Conservation (phyloP, 92 coral and sea anemone genomes). For the Epizoanthus ramosus region DNA sequence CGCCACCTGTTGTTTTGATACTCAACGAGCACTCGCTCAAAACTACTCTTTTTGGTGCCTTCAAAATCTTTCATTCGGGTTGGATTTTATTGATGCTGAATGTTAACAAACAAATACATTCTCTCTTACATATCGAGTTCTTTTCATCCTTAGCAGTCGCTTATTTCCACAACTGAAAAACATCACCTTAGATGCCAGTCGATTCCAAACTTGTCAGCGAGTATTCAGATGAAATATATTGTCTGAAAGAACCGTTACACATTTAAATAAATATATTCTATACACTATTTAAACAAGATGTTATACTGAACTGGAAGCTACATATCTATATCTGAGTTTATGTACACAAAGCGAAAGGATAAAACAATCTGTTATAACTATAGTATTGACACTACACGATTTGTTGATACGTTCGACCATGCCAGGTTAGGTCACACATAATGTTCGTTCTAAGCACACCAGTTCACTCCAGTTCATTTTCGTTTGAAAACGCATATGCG, state of each 20-base stretch:
- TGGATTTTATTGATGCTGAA: too few species aligned
- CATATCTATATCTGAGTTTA: background rate
- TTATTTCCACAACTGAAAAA: too few species aligned
- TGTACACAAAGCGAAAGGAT: constrained; percentile 17
- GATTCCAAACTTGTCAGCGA: constrained; percentile 12
- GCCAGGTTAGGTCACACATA: too few species aligned
- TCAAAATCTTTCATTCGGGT: too few species aligned
- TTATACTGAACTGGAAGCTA: constrained; percentile 10
- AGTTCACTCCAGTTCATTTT: too few species aligned
- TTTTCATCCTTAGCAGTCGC: too few species aligned
- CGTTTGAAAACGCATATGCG: background rate
- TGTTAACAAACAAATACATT: too few species aligned
- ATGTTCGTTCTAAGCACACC: too few species aligned
- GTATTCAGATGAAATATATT: constrained; percentile 1
- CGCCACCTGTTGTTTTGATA: too few species aligned
- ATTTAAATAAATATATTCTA: constrained; percentile 42
- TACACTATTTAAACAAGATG: constrained; percentile 22
- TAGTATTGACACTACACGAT: background rate
- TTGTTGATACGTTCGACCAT: background rate
- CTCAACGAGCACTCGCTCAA: too few species aligned
- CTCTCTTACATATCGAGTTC: too few species aligned
- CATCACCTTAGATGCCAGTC: background rate
- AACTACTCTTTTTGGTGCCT: too few species aligned
- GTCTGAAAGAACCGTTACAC: constrained; percentile 7
- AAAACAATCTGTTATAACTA: constrained; percentile 8